phyloP scores from a whole-genome alignment of 2,888 invertebrate species.

The Athalia circularis region DNA sequence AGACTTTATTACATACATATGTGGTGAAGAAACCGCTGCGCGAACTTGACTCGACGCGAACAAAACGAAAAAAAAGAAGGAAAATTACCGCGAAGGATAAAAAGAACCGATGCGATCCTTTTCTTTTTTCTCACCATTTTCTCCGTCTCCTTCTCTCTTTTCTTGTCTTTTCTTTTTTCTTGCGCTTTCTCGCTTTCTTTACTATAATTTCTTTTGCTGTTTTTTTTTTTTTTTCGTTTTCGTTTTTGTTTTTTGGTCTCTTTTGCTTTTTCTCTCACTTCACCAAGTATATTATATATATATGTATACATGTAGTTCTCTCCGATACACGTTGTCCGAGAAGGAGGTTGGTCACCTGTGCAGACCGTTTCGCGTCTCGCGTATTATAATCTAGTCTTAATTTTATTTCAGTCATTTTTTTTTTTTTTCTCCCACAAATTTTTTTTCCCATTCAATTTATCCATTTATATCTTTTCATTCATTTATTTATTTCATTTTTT shows the following conservation, averaged over 20 bases:
- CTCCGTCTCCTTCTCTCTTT: slow-evolving; percentile 41
- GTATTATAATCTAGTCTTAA: no score
- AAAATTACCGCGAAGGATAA: slow-evolving; percentile 46
- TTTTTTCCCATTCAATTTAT: no score
- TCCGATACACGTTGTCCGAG: neutral
- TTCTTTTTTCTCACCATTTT: neutral
- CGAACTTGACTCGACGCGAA: neutral
- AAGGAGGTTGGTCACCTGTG: no score
- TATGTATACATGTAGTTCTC: no score
- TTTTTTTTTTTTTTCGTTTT: slow-evolving; percentile 27
- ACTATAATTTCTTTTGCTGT: slow-evolving; percentile 26
- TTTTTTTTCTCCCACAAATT: no score
- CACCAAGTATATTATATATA: no score
- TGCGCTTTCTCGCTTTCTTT: slow-evolving; percentile 2
- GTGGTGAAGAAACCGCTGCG: no score
- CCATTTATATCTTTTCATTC: neutral
- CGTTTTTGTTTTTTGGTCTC: neutral
- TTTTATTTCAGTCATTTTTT: no score
- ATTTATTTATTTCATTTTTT: neutral
- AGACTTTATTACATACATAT: no score
- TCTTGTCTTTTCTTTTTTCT: slow-evolving; percentile 13
- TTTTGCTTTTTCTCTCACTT: slow-evolving; percentile 6
- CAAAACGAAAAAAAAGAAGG: neutral
- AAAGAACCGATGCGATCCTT: slow-evolving; percentile 32
- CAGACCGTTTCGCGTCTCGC: no score